phyloP scores from a whole-genome alignment of 1,140 invertebrate species.

The Caerostris extrusa region DNA sequence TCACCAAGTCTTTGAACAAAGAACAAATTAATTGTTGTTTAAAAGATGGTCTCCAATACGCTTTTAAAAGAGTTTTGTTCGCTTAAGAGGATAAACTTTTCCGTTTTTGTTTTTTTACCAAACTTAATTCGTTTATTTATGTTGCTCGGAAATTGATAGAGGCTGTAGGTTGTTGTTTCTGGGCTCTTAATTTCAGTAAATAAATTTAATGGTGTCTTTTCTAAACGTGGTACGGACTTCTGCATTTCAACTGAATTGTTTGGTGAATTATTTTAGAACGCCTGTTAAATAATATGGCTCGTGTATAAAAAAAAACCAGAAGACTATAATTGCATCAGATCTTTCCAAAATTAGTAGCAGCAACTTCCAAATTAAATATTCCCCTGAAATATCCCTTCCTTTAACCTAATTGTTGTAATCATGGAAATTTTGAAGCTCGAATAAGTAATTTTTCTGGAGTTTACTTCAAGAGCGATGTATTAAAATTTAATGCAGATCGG shows the following conservation, averaged over 20 bases:
- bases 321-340: neutral
- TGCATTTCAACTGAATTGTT: slow-evolving; percentile 24
- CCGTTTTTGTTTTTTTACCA: neutral
- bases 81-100: slow-evolving; percentile 36
- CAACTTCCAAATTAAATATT: neutral
- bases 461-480: too few relatives aligned
- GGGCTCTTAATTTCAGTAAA: slow-evolving; percentile 27
- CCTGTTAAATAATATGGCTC: neutral
- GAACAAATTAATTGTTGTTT: slow-evolving; percentile 75
- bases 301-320: neutral
- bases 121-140: slow-evolving; percentile 47
- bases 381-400: neutral
- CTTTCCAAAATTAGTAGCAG: neutral
- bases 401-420: neutral
- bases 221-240: neutral
- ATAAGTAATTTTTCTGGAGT: too few relatives aligned
- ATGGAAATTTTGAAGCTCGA: neutral
- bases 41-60: slow-evolving; percentile 54
- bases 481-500: too few relatives aligned
- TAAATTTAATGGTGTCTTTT: slow-evolving; percentile 17
- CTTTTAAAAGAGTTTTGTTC: slow-evolving; percentile 37
- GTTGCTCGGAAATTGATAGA: slow-evolving; percentile 29
- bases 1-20: slow-evolving; percentile 44
- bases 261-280: neutral
- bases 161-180: slow-evolving; percentile 25